Evolutionary conservation across 1,140 invertebrate species (phyloP), one percentile per base, ranked within the genome.

Genomic region (Anastrepha ludens): DNA sequence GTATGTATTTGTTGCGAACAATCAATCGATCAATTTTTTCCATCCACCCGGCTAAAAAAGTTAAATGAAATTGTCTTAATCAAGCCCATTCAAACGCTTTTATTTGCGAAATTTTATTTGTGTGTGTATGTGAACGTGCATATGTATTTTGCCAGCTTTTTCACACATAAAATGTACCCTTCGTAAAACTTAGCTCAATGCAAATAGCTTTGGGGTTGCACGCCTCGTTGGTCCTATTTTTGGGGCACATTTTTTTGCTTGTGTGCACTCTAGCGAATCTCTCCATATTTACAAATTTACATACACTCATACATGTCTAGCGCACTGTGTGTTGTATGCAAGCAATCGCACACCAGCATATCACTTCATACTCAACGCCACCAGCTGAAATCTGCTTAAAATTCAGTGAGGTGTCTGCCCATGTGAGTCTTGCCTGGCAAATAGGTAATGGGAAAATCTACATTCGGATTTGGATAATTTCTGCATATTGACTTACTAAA

Each of bases 1-100:
- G 29, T 29, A 29, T 29, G 29, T 29, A 29, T 29, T 29, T 29
- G 29, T 29, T 29, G 29, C 29, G 29, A 29, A 29, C 29, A 55
- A 55, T 55, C 50, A 55, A 55, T 55, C 50, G 50, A 8, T 55
- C 50, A 11, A 55, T 55, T 55, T 55, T 55, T 67, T 44, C 67
- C 41, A 47, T 17, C 41, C 41, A 74, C 6, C 67, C 39, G 44
- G 44, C 39, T 41, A 74, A 9, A 44, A 47, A 74, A 47, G 39
- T 74, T 41, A 44, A 62, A 74, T 74, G 44, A 41, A 74, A 74
- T 74, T 74, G 41, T 74, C 44, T 74, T 74, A 74, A 74, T 74
- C 67, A 74, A 74, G 39, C 41, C 44, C 41, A 74, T 74, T 74
- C 67, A 67, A 67, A 39, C 39, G 39, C 65, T 29, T 13, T 29